Conservation (phyloP, 2,113 vertebrate species). For the Dipodomys ordii region DNA sequence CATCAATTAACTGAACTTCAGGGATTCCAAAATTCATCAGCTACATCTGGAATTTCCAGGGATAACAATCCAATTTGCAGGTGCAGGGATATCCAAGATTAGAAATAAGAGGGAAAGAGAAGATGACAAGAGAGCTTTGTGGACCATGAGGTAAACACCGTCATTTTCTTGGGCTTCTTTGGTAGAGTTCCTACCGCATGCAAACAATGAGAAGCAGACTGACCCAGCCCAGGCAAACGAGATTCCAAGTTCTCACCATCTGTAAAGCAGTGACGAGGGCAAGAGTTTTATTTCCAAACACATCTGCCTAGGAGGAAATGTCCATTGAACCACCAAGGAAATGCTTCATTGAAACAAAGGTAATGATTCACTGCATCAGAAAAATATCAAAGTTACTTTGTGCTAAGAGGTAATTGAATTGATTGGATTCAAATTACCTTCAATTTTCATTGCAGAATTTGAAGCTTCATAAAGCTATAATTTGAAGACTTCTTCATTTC, state of each 20-base stretch:
- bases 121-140: background rate
- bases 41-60: background rate
- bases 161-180: background rate
- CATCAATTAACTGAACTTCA: constrained; percentile 27
- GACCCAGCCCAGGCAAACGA: fast-evolving
- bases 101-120: background rate
- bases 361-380: constrained; percentile 30
- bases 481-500: constrained; percentile 38
- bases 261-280: background rate
- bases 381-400: constrained; percentile 35
- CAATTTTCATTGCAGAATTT: background rate
- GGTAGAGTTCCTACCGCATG: too few species aligned
- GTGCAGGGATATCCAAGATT: background rate
- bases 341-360: too few species aligned
- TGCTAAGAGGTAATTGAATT: constrained; percentile 18
- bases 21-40: background rate
- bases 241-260: background rate
- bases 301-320: background rate
- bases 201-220: background rate
- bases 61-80: constrained; percentile 25
- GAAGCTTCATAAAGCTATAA: constrained; percentile 27
- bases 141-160: background rate
- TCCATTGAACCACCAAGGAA: background rate
- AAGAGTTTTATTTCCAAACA: background rate
- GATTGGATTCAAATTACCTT: constrained; percentile 14